Conservation (phyloP, 2,888 invertebrate genomes). For the Drosophila colorata region DNA sequence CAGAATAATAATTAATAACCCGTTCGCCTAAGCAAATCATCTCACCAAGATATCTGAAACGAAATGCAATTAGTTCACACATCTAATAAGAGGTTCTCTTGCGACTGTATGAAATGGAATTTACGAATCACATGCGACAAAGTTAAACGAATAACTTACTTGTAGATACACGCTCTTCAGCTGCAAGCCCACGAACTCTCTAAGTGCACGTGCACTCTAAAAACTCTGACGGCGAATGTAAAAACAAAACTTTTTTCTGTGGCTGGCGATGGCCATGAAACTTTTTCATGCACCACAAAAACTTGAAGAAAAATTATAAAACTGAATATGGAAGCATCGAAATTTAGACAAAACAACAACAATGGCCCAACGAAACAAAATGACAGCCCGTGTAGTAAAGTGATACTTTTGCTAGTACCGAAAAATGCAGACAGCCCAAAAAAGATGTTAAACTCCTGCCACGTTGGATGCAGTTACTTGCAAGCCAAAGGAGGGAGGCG, state of each 20-base stretch:
- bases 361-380: slow-evolving; percentile 25
- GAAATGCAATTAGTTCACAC: no score
- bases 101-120: slow-evolving; percentile 17
- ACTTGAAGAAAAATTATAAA: slow-evolving; percentile 71
- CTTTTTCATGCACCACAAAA: slow-evolving; percentile 57
- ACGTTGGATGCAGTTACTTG: neutral
- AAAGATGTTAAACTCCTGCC: slow-evolving; percentile 33
- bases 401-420: slow-evolving; percentile 67
- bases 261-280: slow-evolving; percentile 65
- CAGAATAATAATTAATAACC: no score
- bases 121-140: slow-evolving; percentile 27
- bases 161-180: slow-evolving; percentile 6
- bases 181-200: slow-evolving; percentile 4
- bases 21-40: no score
- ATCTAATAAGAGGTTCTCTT: neutral
- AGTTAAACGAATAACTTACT: slow-evolving; percentile 19
- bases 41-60: no score
- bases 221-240: slow-evolving; percentile 21
- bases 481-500: neutral
- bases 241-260: slow-evolving; percentile 43
- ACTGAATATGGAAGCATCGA: slow-evolving; percentile 70
- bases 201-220: slow-evolving; percentile 38
- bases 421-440: slow-evolving; percentile 45
- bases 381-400: slow-evolving; percentile 47
- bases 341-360: slow-evolving; percentile 60